Percentiles rank a stretch among this genome's conserved stretches.
phyloP scores from a whole-genome alignment of 2,797 vertebrate genomes.

The Enteromius viviparus region DNA sequence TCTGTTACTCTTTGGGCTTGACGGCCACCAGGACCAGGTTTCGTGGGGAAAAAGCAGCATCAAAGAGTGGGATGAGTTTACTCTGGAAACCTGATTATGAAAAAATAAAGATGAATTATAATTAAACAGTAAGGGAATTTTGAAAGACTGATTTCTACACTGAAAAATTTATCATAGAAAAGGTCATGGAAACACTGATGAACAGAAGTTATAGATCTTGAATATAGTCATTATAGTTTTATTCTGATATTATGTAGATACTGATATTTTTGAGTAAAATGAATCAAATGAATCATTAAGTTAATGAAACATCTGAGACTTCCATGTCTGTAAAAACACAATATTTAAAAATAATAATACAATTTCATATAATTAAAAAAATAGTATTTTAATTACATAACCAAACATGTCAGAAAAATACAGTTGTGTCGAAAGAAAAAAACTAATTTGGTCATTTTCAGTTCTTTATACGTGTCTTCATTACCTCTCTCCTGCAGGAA shows the following conservation, averaged over 20 bases:
- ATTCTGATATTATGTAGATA: not conserved
- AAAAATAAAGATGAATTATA: not conserved
- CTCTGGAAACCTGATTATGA: constrained; percentile 81
- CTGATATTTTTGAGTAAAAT: not conserved
- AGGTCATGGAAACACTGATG: not conserved
- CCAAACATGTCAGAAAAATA: not conserved
- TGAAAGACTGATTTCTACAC: not conserved
- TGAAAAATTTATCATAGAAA: not conserved
- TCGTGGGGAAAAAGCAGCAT: constrained; percentile 87
- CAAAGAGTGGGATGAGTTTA: constrained; percentile 87
- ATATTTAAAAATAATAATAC: not conserved
- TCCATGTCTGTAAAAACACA: not conserved
- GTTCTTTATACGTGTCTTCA: not conserved
- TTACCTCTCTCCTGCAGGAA: constrained; percentile 90
- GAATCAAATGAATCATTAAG: not conserved
- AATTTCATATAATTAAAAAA: not conserved
- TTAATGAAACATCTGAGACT: not conserved
- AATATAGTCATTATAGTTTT: not conserved
- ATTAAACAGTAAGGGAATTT: not conserved
- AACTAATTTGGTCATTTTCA: not conserved
- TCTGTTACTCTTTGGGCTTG: constrained; percentile 65
- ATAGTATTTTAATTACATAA: not conserved
- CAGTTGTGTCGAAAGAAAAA: not conserved
- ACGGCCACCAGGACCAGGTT: constrained; percentile 90
- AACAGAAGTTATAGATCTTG: not conserved